Evolutionary conservation across 1,140 invertebrate species (phyloP), one percentile per base, ranked within the genome.

Genomic region (Drosophila orena): DNA sequence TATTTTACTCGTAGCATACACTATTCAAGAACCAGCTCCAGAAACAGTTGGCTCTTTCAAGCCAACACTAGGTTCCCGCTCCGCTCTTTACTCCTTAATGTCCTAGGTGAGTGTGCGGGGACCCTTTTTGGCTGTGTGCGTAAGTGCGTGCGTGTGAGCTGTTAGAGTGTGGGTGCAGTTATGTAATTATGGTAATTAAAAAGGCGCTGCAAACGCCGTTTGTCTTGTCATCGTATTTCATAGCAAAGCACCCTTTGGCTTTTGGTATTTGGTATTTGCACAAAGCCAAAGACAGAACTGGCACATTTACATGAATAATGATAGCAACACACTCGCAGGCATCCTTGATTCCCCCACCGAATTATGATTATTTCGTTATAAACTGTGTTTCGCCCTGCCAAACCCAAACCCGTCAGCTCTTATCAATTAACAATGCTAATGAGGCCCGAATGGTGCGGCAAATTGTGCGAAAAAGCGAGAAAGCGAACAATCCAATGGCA

Each of bases 101-200:
- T 64, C 43, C 72, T 40, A 57, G 24, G 49, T 55, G 50, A 73
- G 65, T 77, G 69, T 86, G 60, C 68, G 81, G 79, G n/a, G n/a
- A n/a, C n/a, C n/a, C n/a, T n/a, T 53, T 69, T 76, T 61, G 69
- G 52, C 46, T 44, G 66, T 61, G 52, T 52, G 66, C 43, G 57
- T 47, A 56, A 24, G 47, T 76, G 42, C 42, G 56, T 71, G 57
- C 34, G 58, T 57, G 62, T 57, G 50, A 27, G 38, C 44, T 34
- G 42, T 14, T 34, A 12, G 37, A 11, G 57, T 61, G 52, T 78
- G 60, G 71, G 69, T 78, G 70, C 61, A 88, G 78, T 86, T 86
- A 83, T 86, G 83, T 88, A 86, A 86, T 86, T 86, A 88, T 88
- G 83, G 83, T 86, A 86, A 88, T 86, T 86, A 86, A 83, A 83